Base-by-base conservation (phyloP, 2,113 vertebrate species). In the Triplophysa siluroides region DNA sequence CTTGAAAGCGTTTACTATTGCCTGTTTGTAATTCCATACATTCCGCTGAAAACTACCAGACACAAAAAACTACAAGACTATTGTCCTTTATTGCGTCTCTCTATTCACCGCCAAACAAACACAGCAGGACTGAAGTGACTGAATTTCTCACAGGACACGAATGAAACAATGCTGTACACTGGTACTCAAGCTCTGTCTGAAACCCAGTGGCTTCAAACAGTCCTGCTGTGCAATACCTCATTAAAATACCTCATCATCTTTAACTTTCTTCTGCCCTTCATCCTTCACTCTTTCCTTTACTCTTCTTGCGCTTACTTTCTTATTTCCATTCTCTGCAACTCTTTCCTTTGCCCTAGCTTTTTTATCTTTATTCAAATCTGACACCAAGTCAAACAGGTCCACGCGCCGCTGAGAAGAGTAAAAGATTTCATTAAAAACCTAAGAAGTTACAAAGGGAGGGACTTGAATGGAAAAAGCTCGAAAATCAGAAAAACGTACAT, bases 341-440 rank as follows among this genome's bases (percentile, higher is more conserved):
- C 90, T 92, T 87, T 94, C 89, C 75, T 92, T 92, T 80, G 85
- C 93, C 86, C 88, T 91, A 62, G 91, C 88, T 26, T 86, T 92
- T 58, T 89, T 91, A 79, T 90, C 88, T 84, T 83, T 88, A 76
- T 93, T 92, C 74, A 93, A 91, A 76, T 87, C 90, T 85, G 92
- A 93, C 1, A 94, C 91, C 90, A 93, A 90, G 87, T 93, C 91
- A 90, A 92, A 94, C 87, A 93, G 91, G 90, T 94, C 92, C 91
- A 67, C 82, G 77, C 91, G 92, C 12, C 0, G 91, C 93, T 95
- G 86, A 85, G 78, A 81, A 87, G 82, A 81, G 85, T 85, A 88
- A 90, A 87, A 85, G 54, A 83, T 74, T 83, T 58, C 82, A 76
- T 81, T 56, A 54, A 41, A 6, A 50, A 29, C 7, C 23, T 11